These are phyloP conservation scores for Passer domesticus DNA, from an alignment of 2,113 vertebrate species.

Conservation along the genomic window DNA sequence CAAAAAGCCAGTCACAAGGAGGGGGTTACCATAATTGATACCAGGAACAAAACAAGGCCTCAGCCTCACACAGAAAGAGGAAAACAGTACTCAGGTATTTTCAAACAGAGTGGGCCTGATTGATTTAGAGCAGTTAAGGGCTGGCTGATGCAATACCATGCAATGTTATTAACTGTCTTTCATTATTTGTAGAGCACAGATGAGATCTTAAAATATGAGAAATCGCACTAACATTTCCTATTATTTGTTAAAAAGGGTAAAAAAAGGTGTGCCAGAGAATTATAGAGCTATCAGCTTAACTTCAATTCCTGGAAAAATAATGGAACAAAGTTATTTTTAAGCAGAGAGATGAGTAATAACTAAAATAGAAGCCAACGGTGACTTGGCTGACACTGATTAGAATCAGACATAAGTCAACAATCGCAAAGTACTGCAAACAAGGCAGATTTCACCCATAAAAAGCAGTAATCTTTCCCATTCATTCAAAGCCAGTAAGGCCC, in stretches of 20 bases:
- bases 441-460: not conserved
- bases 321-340: slow-evolving; percentile 9
- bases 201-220: not conserved
- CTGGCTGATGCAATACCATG: not conserved
- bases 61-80: not conserved
- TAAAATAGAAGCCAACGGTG: not conserved
- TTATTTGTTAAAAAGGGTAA: not conserved
- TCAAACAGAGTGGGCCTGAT: not conserved
- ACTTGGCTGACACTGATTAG: not conserved
- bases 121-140: not conserved
- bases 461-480: not conserved
- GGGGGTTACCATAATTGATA: slow-evolving; percentile 14
- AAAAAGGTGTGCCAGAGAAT: not conserved
- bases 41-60: not conserved
- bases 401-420: not conserved
- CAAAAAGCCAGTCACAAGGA: not conserved
- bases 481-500: not conserved
- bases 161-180: not conserved
- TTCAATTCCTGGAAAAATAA: slow-evolving; percentile 28
- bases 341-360: not conserved
- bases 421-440: not conserved
- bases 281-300: not conserved
- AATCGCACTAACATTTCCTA: not conserved
- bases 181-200: not conserved
- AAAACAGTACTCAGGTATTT: not conserved